Conservation (phyloP, 1,140 invertebrate species). For the Drosophila chauvacae region DNA sequence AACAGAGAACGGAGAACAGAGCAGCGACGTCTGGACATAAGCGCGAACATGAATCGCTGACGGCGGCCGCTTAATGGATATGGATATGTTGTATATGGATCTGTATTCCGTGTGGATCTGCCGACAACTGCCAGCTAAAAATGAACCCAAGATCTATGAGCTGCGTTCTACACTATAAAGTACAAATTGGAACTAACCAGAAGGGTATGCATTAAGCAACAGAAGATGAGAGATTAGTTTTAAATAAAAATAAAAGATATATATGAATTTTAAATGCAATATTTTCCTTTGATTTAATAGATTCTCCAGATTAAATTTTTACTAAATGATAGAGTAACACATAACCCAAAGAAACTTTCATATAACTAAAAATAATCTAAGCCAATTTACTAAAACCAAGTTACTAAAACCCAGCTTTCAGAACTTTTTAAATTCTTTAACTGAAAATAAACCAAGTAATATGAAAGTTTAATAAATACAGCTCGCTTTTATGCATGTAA, state of each 20-base stretch:
- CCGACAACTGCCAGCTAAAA: conserved; percentile 40
- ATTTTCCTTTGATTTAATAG: background rate
- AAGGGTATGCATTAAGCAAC: background rate
- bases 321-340: background rate
- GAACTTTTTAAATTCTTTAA: background rate
- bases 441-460: background rate
- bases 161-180: conserved; percentile 19
- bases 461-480: conserved; percentile 8
- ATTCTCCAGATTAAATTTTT: background rate
- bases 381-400: background rate
- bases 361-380: background rate
- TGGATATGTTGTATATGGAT: conserved; percentile 61
- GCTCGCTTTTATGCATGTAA: conserved; percentile 9
- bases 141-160: conserved; percentile 29
- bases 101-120: conserved; percentile 26
- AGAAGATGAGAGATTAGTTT: background rate
- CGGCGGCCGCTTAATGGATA: conserved; percentile 78
- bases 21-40: conserved; percentile 68
- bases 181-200: background rate
- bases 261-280: too few species aligned
- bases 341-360: background rate
- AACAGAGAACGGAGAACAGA: conserved; percentile 30
- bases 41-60: conserved; percentile 80
- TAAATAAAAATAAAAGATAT: background rate
- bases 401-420: background rate